Percentiles rank a stretch among this genome's conserved stretches.
These are phyloP conservation scores for Takifugu rubripes DNA, from an alignment of 2,797 vertebrate species.

Conservation along the genomic window DNA sequence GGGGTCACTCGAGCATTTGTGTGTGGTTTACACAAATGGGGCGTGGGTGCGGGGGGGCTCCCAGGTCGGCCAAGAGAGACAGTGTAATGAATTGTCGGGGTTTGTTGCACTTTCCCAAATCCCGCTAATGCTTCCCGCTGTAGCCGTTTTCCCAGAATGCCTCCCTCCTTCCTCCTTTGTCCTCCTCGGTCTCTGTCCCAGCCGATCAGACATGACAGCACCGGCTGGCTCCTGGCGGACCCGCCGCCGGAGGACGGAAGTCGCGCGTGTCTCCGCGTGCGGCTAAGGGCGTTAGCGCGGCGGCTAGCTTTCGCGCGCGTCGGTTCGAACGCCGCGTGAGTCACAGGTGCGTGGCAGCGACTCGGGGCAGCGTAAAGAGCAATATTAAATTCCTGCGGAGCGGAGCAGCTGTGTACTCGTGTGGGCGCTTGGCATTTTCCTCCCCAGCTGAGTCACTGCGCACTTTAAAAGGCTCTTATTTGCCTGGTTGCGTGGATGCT, in stretches of 20 bases:
- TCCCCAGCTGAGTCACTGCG: slow-evolving; percentile 58
- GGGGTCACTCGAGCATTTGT: slow-evolving; percentile 7
- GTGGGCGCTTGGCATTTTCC: slow-evolving; percentile 62
- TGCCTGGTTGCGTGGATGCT: slow-evolving; percentile 29
- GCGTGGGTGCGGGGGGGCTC: too few species aligned
- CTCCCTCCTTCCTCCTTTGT: slow-evolving; percentile 49
- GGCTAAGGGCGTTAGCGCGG: background rate
- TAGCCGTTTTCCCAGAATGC: slow-evolving; percentile 63
- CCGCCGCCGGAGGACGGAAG: slow-evolving; percentile 63
- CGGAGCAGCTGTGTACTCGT: slow-evolving; percentile 56
- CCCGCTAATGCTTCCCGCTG: slow-evolving; percentile 67
- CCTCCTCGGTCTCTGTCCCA: slow-evolving; percentile 72
- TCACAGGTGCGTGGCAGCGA: slow-evolving; percentile 58
- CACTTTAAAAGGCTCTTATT: slow-evolving; percentile 65
- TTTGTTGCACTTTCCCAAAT: slow-evolving; percentile 57
- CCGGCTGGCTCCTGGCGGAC: slow-evolving; percentile 78
- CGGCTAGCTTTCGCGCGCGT: slow-evolving; percentile 32
- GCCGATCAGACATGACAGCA: slow-evolving; percentile 81
- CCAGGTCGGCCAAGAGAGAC: slow-evolving; percentile 40
- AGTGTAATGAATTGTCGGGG: slow-evolving; percentile 48
- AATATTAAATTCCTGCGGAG: slow-evolving; percentile 75
- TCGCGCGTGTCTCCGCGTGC: slow-evolving; percentile 8
- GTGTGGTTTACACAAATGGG: slow-evolving; percentile 2
- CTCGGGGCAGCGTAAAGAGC: slow-evolving; percentile 49
- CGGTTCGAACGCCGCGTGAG: slow-evolving; percentile 56